phyloP scores from a whole-genome alignment of 2,113 vertebrate species.

The Callocephalon fimbriatum region DNA sequence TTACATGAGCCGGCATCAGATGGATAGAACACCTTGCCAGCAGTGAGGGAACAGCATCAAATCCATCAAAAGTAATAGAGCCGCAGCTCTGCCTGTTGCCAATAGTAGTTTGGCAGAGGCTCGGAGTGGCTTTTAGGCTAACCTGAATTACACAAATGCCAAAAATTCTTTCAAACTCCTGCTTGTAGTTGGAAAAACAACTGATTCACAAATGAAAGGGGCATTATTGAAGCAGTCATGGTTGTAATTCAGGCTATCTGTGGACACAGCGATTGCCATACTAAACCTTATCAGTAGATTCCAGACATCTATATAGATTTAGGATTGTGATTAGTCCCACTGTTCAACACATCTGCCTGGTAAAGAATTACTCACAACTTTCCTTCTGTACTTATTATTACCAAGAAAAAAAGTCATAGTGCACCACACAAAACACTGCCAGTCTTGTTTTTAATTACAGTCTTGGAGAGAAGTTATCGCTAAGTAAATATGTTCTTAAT shows the following conservation, averaged over 20 bases:
- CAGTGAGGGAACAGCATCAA: neutral
- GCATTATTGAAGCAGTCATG: conserved; percentile 12
- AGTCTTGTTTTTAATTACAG: neutral
- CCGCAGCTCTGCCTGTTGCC: neutral
- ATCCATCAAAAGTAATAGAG: neutral
- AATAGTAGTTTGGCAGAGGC: conserved; percentile 5
- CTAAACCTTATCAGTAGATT: neutral
- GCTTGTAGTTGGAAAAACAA: conserved; percentile 12
- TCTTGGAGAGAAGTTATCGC: neutral
- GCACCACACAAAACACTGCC: neutral
- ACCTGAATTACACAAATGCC: conserved; percentile 53
- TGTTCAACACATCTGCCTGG: neutral
- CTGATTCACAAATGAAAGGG: conserved; percentile 37
- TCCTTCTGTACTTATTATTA: neutral
- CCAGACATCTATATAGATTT: neutral
- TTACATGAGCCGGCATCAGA: neutral
- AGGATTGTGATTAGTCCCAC: neutral
- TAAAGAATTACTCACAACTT: neutral
- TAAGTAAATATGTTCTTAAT: neutral
- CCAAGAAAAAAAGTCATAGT: neutral
- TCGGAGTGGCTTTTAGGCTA: neutral
- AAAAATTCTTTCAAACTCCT: conserved; percentile 59
- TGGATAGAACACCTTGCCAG: neutral
- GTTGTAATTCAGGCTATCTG: neutral
- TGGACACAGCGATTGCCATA: neutral